These are phyloP conservation scores for Euproctis similis DNA, from an alignment of 2,888 invertebrate species.

Conservation along the genomic window DNA sequence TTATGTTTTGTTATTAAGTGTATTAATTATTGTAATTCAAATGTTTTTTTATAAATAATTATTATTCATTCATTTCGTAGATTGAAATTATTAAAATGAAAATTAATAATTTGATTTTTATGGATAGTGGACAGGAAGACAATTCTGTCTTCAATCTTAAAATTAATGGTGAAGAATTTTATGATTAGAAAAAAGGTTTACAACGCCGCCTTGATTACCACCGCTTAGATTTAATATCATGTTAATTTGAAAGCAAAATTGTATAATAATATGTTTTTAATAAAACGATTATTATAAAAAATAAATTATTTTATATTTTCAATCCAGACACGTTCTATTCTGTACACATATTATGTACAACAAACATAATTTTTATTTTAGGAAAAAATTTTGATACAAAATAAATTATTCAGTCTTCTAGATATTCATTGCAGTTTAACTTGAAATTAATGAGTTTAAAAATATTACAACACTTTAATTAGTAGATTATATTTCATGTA, in stretches of 20 bases:
- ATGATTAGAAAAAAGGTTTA: no score
- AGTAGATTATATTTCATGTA: no score
- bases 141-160: no score
- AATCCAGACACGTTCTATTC: constrained; percentile 35
- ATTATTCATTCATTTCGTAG: no score
- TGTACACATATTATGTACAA: constrained; percentile 41
- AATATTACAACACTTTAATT: no score
- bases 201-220: constrained; percentile 23
- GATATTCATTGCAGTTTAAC: constrained; percentile 64
- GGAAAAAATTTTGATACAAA: constrained; percentile 43
- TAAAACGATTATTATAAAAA: constrained; percentile 53
- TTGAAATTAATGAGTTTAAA: constrained; percentile 13
- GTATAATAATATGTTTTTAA: constrained; percentile 23
- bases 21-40: no score
- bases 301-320: constrained; percentile 65
- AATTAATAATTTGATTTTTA: no score
- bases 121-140: no score
- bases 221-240: constrained; percentile 23
- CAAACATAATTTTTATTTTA: constrained; percentile 35
- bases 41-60: no score
- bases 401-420: constrained; percentile 68
- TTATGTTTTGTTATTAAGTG: no score
- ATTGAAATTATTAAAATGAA: no score
- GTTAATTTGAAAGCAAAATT: constrained; percentile 18
- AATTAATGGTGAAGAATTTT: no score